Base-by-base conservation (phyloP, 1,140 invertebrate genomes). In the Drosophila pseudoananassae region DNA sequence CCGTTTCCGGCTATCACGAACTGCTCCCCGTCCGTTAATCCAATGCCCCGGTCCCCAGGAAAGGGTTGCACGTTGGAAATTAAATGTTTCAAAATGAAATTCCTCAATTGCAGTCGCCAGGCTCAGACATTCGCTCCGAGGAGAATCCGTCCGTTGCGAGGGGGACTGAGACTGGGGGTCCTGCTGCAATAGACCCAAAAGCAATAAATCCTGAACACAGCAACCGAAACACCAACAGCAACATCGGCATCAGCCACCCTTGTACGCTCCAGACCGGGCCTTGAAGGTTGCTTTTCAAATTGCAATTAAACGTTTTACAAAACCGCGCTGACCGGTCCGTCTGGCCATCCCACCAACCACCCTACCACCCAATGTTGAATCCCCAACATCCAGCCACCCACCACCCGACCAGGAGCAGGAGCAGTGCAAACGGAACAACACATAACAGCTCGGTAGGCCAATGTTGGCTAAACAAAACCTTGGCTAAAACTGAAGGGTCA, bases 21-120 rank as follows among this genome's bases (percentile, higher is more conserved):
- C 70, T 33, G 68, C 64, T 56, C 52, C 46, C 10, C n/a, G n/a
- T 3, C 12, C 64, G 6, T 64, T 64, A 55, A 47, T 64, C 50
- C 29, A 50, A 49, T 20, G 20, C 55, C 51, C 54, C 8, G 15
- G 1, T 1, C 51, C 31, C 47, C 15, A 15, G 29, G 8, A 54
- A 65, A 59, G 70, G 79, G 64, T 76, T 76, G 69, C 78, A 83
- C 75, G 78, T 79, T 87, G 79, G 43, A 87, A 87, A 87, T 87
- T 87, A 87, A 87, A 87, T 87, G 83, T 88, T 87, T 88, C 83
- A 82, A 87, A 87, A 87, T 87, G 83, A 87, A 87, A 87, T 87
- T 87, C 83, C 83, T 88, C 83, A 88, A 87, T 87, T 87, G 83
- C 83, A 87, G 83, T 78, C 78, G 73, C 78, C 81, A 81, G 51